Percentiles rank a stretch among this genome's conserved stretches.
Conservation (phyloP, 2,888 invertebrate species). For the Leuctra nigra region DNA sequence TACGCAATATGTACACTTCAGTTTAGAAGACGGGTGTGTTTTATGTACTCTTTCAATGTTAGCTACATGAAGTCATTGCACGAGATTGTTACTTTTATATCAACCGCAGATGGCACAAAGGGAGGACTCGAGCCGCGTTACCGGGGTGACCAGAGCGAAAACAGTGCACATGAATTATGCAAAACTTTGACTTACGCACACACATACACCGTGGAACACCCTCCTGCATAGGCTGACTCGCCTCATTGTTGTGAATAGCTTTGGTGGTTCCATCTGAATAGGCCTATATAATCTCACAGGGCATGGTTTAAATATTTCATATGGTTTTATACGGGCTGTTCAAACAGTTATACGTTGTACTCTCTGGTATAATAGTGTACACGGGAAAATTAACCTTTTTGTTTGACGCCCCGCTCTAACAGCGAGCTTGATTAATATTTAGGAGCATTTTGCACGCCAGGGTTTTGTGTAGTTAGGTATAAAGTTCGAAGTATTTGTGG, state of each 20-base stretch:
- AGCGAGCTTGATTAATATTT: background rate
- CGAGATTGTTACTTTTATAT: too few species aligned
- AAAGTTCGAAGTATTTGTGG: too few species aligned
- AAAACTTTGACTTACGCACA: conserved; percentile 16
- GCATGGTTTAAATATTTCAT: conserved; percentile 21
- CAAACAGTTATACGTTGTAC: too few species aligned
- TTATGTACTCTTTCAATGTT: too few species aligned
- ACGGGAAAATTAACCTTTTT: conserved; percentile 9
- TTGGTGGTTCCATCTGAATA: conserved; percentile 11
- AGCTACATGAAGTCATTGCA: too few species aligned
- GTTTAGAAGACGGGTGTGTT: too few species aligned
- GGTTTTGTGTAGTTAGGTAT: too few species aligned
- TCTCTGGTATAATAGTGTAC: too few species aligned
- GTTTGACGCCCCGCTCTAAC: background rate
- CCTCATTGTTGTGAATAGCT: background rate
- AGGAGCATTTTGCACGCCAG: background rate
- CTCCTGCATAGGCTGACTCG: background rate
- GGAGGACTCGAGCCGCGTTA: too few species aligned
- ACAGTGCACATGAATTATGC: conserved; percentile 25
- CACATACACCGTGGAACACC: background rate
- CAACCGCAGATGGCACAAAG: too few species aligned
- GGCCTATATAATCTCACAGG: conserved; percentile 15
- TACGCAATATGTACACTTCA: too few species aligned
- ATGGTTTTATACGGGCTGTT: conserved; percentile 2
- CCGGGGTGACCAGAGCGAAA: too few species aligned